These are phyloP conservation scores for Elgaria multicarinata DNA, from an alignment of 2,113 vertebrate genomes.

Conservation along the genomic window DNA sequence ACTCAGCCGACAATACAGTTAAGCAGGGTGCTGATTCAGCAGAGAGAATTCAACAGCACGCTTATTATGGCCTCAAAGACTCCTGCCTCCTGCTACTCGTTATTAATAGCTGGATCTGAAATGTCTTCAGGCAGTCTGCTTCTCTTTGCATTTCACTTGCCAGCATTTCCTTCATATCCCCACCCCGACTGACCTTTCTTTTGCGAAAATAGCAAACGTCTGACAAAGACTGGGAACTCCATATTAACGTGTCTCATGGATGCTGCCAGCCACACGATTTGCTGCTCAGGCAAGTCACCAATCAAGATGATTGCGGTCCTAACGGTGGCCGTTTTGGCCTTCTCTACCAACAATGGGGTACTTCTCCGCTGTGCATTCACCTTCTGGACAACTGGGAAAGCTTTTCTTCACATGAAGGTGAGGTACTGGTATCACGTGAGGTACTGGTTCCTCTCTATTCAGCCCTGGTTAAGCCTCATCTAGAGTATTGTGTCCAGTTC, in stretches of 20 bases:
- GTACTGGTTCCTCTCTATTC: too few relatives aligned
- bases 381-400: background rate
- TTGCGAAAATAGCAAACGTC: background rate
- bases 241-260: background rate
- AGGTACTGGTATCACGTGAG: too few relatives aligned
- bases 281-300: too few relatives aligned
- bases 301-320: background rate
- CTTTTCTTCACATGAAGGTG: too few relatives aligned
- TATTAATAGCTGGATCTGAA: conserved; percentile 37
- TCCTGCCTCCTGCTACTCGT: conserved; percentile 4
- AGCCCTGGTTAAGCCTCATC: too few relatives aligned
- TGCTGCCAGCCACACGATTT: background rate
- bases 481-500: too few relatives aligned
- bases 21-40: conserved; percentile 49
- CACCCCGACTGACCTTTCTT: background rate
- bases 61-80: conserved; percentile 22
- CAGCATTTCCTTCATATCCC: background rate
- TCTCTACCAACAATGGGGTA: background rate
- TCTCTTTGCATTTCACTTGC: background rate
- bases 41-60: conserved; percentile 6
- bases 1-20: conserved; percentile 17
- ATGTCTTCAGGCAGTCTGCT: background rate
- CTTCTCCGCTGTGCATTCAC: background rate
- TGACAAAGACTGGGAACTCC: background rate
- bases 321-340: background rate